Evolutionary conservation across 2,888 invertebrate species (phyloP).

Genomic region (Hemithea aestivaria): DNA sequence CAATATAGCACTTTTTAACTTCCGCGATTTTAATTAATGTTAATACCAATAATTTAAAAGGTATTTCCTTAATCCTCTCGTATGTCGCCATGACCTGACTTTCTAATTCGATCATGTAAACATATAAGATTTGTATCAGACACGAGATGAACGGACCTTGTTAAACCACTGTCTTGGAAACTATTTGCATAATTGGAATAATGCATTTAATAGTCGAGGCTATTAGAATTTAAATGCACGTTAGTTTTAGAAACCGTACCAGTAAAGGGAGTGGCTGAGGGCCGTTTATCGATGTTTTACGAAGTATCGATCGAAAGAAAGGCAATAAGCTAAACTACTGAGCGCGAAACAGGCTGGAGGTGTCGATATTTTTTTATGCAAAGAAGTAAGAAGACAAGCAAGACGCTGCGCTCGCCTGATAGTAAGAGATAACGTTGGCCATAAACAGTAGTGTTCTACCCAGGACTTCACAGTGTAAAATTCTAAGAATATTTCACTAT

Average conservation of each 20-base stretch:
- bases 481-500: no score
- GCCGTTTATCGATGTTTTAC: slow-evolving; percentile 28
- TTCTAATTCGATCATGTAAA: slow-evolving; percentile 32
- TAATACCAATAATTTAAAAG: no score
- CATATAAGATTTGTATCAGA: slow-evolving; percentile 30
- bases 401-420: no score
- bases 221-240: slow-evolving; percentile 19
- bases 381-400: no score
- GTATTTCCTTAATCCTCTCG: slow-evolving; percentile 26
- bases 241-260: slow-evolving; percentile 14
- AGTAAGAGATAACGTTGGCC: no score
- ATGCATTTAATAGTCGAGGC: slow-evolving; percentile 22
- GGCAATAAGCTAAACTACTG: slow-evolving; percentile 49
- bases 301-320: slow-evolving; percentile 34
- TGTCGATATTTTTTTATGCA: no score
- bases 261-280: slow-evolving; percentile 16
- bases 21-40: no score
- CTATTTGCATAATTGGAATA: slow-evolving; percentile 28
- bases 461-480: no score
- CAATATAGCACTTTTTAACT: slow-evolving; percentile 23
- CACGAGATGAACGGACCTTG: slow-evolving; percentile 26
- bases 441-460: slow-evolving; percentile 69
- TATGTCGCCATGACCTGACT: slow-evolving; percentile 28
- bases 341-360: no score
- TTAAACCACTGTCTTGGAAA: slow-evolving; percentile 27